Base-by-base conservation (phyloP, 2,113 vertebrate species). In the Capra hircus region DNA sequence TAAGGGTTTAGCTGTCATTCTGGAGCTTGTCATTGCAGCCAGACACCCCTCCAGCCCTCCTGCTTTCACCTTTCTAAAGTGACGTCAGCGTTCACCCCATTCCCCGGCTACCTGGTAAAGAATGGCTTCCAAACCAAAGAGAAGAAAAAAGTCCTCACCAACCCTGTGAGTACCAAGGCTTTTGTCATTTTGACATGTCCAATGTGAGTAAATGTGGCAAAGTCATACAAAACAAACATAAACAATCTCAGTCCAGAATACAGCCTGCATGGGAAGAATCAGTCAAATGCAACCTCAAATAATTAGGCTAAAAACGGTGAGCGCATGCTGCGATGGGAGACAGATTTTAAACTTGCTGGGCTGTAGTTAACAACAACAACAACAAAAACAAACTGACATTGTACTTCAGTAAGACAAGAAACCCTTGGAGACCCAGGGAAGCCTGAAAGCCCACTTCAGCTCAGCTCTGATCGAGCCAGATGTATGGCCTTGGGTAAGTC, bases 1-100 rank as follows among this genome's bases (percentile, higher is more conserved):
- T 94, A 98, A 98, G 98, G 98, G 96, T 97, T 98, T 98, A 88
- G 88, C 84, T 96, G 92, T 92, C 87, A 84, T 67, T 84, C 92
- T 82, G 59, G 91, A 97, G 91, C 71, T 59, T 43, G 93, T 74
- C 83, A 28, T 82, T 83, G 27, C 74, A 96, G 95, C 2, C 2
- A 94, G 85, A n/a, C 14, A 23, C 57, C 62, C 71, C 71, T 23
- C 23, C 17, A 13, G 62, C 36, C 28, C 12, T n/a, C 77, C 53
- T n/a, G 82, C 50, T 86, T 89, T 83, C 53, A 15, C 55, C 45
- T 53, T 64, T 43, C 77, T 50, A 84, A 57, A 84, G 94, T 14
- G 14, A 91, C 1, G 17, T 36, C 94, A 17, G 0, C 1, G 3
- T 23, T 81, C 36, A 5, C 14, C n/a, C n/a, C 45, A 25, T 10